These are phyloP conservation scores for Sebastes hopkinsi DNA, from an alignment of 2,797 vertebrate genomes.

Conservation along the genomic window DNA sequence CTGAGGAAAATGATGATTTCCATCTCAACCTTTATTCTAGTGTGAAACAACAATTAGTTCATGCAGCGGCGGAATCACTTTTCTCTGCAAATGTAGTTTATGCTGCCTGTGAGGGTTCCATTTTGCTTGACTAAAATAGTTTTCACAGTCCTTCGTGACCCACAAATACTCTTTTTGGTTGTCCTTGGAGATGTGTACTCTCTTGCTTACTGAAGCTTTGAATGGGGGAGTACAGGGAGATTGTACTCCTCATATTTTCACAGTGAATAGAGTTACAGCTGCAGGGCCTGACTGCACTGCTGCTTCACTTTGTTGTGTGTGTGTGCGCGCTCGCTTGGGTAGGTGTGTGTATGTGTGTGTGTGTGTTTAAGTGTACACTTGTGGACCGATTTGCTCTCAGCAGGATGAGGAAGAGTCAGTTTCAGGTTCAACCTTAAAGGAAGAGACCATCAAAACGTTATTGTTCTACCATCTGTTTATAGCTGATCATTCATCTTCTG, in stretches of 20 bases:
- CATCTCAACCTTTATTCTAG: conserved; percentile 35
- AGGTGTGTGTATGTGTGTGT: background rate
- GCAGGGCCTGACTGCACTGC: conserved; percentile 48
- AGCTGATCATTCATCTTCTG: background rate
- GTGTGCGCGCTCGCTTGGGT: conserved; percentile 1
- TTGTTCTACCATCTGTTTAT: background rate
- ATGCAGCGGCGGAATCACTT: background rate
- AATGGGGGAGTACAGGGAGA: conserved; percentile 41
- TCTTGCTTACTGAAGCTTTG: conserved; percentile 31
- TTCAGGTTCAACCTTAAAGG: background rate
- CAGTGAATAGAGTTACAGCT: conserved; percentile 61
- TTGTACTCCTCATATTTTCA: conserved; percentile 52
- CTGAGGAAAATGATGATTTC: conserved; percentile 35
- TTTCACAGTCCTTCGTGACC: conserved; percentile 15
- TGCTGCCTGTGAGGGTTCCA: background rate
- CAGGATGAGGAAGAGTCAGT: conserved; percentile 36
- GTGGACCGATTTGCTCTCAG: conserved; percentile 41
- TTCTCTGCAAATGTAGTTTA: background rate
- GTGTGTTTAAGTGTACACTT: conserved; percentile 10
- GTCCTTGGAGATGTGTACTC: conserved; percentile 13
- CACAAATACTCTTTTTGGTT: conserved; percentile 17
- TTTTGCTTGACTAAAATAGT: conserved; percentile 22
- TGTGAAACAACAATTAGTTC: conserved; percentile 31
- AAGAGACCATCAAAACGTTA: background rate
- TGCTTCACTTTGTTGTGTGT: conserved; percentile 45